Percentiles rank a stretch among this genome's conserved stretches.
Conservation (phyloP, 1,140 invertebrate genomes). For the Halesus radiatus region DNA sequence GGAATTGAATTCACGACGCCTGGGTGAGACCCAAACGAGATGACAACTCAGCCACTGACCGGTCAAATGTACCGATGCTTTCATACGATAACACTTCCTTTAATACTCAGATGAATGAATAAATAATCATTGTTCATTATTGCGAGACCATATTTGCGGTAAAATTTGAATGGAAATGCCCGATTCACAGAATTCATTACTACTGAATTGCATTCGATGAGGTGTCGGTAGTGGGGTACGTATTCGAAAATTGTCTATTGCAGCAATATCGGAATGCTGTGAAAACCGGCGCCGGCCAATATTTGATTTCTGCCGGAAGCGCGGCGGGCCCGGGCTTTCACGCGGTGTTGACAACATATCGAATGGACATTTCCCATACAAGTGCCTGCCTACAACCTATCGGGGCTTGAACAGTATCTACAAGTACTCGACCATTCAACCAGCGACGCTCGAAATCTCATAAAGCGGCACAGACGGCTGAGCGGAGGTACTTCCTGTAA, state of each 20-base stretch:
- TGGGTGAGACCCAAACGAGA: no score
- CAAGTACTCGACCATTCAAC: neutral
- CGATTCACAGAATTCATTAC: neutral
- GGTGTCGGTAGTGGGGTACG: neutral
- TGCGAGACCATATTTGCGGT: neutral
- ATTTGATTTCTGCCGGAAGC: conserved; percentile 37
- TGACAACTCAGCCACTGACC: no score
- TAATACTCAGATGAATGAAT: no score
- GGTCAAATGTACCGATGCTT: no score
- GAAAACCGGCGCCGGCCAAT: conserved; percentile 42
- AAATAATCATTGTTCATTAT: neutral
- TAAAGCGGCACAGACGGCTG: neutral
- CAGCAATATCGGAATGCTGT: conserved; percentile 13
- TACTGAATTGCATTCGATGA: neutral
- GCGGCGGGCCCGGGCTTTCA: conserved; percentile 19
- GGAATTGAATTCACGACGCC: no score
- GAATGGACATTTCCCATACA: conserved; percentile 28
- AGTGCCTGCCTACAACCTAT: neutral
- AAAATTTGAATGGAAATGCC: neutral
- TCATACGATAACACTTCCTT: no score
- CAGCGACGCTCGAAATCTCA: neutral
- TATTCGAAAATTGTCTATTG: neutral
- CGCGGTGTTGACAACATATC: conserved; percentile 37
- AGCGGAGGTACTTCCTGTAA: neutral
- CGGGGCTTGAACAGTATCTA: neutral